Percentiles rank a stretch among this genome's conserved stretches.
These are phyloP conservation scores for Gymnothorax javanicus DNA, from an alignment of 2,797 vertebrate genomes.

Conservation along the genomic window DNA sequence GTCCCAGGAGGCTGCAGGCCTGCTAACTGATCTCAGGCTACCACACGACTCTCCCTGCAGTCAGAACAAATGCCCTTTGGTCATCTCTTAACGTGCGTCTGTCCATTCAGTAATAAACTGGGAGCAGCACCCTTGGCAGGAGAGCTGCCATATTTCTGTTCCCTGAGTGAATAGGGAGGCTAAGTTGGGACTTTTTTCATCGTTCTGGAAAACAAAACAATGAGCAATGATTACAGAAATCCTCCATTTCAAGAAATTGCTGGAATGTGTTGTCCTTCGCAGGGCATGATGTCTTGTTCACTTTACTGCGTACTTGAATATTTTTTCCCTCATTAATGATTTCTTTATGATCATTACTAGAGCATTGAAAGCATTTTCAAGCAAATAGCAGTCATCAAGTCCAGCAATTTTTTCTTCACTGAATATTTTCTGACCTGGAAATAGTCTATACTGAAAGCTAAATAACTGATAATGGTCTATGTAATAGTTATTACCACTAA, in stretches of 20 bases:
- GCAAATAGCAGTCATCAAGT: neutral
- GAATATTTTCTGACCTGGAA: neutral
- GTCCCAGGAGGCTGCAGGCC: conserved; percentile 6
- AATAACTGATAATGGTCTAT: neutral
- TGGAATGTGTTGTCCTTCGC: neutral
- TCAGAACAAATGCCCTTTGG: neutral
- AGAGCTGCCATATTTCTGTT: neutral
- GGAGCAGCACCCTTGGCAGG: neutral
- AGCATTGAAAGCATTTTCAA: neutral
- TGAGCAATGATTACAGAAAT: neutral
- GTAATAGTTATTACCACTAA: neutral
- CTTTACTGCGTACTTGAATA: neutral
- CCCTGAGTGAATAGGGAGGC: neutral
- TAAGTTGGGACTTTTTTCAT: neutral
- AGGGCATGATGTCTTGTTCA: neutral
- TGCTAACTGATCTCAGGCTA: neutral
- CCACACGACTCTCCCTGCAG: neutral
- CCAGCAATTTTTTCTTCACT: neutral
- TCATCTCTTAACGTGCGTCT: conserved; percentile 5
- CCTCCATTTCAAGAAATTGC: neutral
- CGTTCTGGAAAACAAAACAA: neutral
- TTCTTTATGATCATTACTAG: neutral
- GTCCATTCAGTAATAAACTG: neutral
- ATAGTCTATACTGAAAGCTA: no score
- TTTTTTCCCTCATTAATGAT: neutral